Percentiles rank a stretch among this genome's conserved stretches.
These are phyloP conservation scores for Decapterus maruadsi DNA, from an alignment of 2,797 vertebrate genomes.

Conservation along the genomic window DNA sequence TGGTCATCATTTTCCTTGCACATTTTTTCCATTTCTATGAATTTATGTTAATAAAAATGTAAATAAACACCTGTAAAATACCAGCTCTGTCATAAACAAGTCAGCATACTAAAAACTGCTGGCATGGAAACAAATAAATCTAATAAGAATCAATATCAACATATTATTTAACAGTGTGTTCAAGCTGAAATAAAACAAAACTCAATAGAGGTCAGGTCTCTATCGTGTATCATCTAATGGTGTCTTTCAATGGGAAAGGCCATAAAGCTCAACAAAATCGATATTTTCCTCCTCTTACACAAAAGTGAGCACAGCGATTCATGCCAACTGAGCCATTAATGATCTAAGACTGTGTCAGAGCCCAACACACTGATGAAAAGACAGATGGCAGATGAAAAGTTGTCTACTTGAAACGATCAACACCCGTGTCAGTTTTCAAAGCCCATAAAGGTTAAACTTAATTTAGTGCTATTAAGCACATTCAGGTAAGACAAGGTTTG, in stretches of 20 bases:
- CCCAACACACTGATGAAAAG: neutral
- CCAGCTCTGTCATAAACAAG: neutral
- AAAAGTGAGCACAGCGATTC: neutral
- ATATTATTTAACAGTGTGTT: too few relatives aligned
- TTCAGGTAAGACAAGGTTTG: neutral
- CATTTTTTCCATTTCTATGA: neutral
- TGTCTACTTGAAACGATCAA: neutral
- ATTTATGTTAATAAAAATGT: slow-evolving; percentile 8
- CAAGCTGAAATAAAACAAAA: neutral
- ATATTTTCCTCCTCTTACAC: neutral
- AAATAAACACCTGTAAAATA: slow-evolving; percentile 24
- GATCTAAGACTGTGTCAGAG: neutral
- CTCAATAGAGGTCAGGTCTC: neutral
- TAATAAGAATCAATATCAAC: neutral
- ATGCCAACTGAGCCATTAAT: neutral
- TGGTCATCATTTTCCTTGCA: neutral
- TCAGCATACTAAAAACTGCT: neutral
- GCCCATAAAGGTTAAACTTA: neutral
- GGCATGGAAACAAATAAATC: neutral
- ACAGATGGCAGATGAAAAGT: slow-evolving; percentile 2
- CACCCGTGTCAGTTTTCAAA: neutral
- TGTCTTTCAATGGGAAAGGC: neutral
- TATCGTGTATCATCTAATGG: neutral
- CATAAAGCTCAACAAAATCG: neutral
- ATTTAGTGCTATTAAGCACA: neutral